These are phyloP conservation scores for Sphaeridia pumilis DNA, from an alignment of 2,888 invertebrate species.

Conservation along the genomic window DNA sequence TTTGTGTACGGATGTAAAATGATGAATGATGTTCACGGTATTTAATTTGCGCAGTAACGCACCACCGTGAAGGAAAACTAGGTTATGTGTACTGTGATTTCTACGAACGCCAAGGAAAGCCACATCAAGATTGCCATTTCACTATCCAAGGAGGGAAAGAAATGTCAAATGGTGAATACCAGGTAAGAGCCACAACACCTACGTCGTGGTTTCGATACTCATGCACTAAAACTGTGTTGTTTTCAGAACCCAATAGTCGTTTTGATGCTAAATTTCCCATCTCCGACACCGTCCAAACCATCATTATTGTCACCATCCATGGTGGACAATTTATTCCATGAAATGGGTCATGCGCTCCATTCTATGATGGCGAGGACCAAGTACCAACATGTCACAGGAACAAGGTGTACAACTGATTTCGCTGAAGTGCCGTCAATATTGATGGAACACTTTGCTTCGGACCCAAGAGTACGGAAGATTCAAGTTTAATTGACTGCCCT, in stretches of 20 bases:
- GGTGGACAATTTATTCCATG: conserved; percentile 95
- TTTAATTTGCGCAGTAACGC: conserved; percentile 50
- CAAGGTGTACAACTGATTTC: conserved; percentile 92
- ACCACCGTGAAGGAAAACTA: conserved; percentile 65
- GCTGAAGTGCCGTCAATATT: conserved; percentile 98
- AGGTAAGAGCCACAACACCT: conserved; percentile 44
- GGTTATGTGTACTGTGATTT: conserved; percentile 97
- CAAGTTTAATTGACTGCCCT: too few relatives aligned
- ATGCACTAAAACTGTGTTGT: conserved; percentile 6
- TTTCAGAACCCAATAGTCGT: conserved; percentile 76
- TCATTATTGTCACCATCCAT: conserved; percentile 69
- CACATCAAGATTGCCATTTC: conserved; percentile 96
- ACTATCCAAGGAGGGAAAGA: conserved; percentile 88
- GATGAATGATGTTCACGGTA: neutral
- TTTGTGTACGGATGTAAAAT: neutral
- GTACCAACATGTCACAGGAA: conserved; percentile 96
- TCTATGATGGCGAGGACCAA: conserved; percentile 92
- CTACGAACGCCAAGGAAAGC: conserved; percentile 80
- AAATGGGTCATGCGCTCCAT: conserved; percentile 98
- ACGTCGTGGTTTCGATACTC: neutral
- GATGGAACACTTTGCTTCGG: conserved; percentile 94
- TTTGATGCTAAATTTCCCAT: conserved; percentile 74
- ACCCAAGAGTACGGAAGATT: conserved; percentile 52
- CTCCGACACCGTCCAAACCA: conserved; percentile 51
- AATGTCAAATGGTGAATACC: conserved; percentile 66